Percentiles rank a stretch among this genome's conserved stretches.
These are phyloP conservation scores for Eulemur rufifrons DNA, from an alignment of 2,113 vertebrate species.

Conservation along the genomic window DNA sequence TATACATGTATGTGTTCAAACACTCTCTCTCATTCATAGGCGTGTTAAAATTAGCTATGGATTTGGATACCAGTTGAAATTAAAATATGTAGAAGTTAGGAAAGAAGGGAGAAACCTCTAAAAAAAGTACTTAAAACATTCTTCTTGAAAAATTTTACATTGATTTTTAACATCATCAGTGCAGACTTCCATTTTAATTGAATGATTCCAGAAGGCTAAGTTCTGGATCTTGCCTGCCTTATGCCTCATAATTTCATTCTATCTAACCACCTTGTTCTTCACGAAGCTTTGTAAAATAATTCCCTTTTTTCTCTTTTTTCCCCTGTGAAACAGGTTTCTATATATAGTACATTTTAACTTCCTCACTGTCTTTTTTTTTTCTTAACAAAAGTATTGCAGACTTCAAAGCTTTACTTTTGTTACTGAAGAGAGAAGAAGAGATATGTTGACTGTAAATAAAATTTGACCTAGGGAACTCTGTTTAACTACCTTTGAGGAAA, in stretches of 20 bases:
- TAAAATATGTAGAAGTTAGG: background rate
- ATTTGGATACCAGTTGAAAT: background rate
- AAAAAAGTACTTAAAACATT: background rate
- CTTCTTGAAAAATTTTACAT: background rate
- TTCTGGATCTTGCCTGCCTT: background rate
- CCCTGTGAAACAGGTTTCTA: background rate
- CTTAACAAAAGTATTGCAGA: conserved; percentile 19
- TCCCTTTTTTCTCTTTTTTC: background rate
- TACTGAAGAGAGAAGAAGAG: conserved; percentile 7
- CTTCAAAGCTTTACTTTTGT: conserved; percentile 7
- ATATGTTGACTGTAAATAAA: conserved; percentile 38
- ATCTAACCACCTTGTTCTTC: background rate
- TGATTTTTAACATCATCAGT: background rate
- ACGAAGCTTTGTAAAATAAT: background rate
- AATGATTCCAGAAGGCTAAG: background rate
- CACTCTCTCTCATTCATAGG: background rate
- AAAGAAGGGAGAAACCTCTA: background rate
- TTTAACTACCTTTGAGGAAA: conserved; percentile 26
- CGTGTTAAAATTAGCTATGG: background rate
- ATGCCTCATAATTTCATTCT: background rate
- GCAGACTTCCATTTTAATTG: background rate
- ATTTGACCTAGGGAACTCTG: conserved; percentile 14
- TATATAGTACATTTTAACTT: background rate
- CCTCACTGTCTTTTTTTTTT: background rate
- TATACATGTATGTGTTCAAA: background rate